Evolutionary conservation across 2,888 invertebrate species (phyloP), one percentile per base, ranked within the genome.

Genomic region (Coecobrya sp.): DNA sequence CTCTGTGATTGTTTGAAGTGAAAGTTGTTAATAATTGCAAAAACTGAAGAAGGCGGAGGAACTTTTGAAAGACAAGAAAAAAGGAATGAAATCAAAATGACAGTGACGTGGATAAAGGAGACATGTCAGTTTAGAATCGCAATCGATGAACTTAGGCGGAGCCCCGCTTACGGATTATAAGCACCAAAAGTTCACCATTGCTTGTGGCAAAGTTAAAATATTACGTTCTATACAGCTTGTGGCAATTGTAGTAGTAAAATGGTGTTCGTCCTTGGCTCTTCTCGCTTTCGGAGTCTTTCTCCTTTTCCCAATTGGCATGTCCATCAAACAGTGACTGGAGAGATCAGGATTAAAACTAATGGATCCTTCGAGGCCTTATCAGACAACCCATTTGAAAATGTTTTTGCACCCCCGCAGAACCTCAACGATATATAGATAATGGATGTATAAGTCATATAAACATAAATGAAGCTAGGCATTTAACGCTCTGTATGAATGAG

Each of bases 291-390:
- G 7, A 65, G 13, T 27, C 42, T 11, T n/a, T 11, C n/a, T 42
- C 70, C 10, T 16, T 79, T 82, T 59, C n/a, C 55, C 62, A 82
- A 27, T 52, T 52, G 79, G 49, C 62, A 30, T 82, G 82, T 82
- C 82, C 82, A 62, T 82, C 82, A 82, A 82, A 82, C 42, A 36
- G 82, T 30, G 62, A 59, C 82, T 36, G 59, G 59, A 30, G 62
- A 82, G 82, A 36, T 79, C 25, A 42, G 79, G 62, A 82, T 82
- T 82, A 82, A 82, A 82, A 82, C 82, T 82, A 82, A 82, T 82
- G 82, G 82, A 82, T 82, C 82, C 82, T 82, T 36, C 19, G 82
- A 42, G 82, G 82, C 82, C 19, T 62, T 82, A 82, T 82, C 82
- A 62, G 36, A n/a, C 59, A 62, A 22, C 19, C 22, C 13, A 27